These are phyloP conservation scores for Melitaea cinxia DNA, from an alignment of 1,140 invertebrate species.

Conservation along the genomic window DNA sequence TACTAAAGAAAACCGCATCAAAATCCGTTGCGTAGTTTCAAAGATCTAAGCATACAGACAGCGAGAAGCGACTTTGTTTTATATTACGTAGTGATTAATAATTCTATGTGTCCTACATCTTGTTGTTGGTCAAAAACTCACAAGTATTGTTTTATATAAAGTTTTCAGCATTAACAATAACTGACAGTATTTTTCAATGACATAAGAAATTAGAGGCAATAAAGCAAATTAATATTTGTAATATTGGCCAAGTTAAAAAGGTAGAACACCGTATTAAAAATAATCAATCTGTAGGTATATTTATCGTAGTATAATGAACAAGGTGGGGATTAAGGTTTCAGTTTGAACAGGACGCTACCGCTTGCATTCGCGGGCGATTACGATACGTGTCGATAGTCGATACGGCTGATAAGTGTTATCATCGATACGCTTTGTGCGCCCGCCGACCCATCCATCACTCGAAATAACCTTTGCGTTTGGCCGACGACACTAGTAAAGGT, in stretches of 20 bases:
- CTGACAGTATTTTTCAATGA: too few species aligned
- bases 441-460: slow-evolving; percentile 76
- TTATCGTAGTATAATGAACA: slow-evolving; percentile 68
- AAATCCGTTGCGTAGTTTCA: too few species aligned
- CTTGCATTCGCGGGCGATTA: slow-evolving; percentile 49
- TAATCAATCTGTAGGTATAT: slow-evolving; percentile 56
- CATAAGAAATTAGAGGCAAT: too few species aligned
- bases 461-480: slow-evolving; percentile 64
- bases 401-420: slow-evolving; percentile 69
- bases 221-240: too few species aligned
- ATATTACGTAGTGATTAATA: too few species aligned
- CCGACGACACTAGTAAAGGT: slow-evolving; percentile 64
- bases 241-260: neutral
- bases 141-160: too few species aligned
- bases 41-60: too few species aligned
- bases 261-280: slow-evolving; percentile 50
- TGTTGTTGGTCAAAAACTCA: too few species aligned
- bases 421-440: slow-evolving; percentile 69
- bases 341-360: slow-evolving; percentile 55
- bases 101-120: too few species aligned
- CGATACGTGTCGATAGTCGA: slow-evolving; percentile 56
- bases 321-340: slow-evolving; percentile 59
- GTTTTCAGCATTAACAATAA: too few species aligned
- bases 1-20: too few species aligned
- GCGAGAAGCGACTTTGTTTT: too few species aligned